phyloP scores from a whole-genome alignment of 2,797 vertebrate species.

The Microchirus variegatus region DNA sequence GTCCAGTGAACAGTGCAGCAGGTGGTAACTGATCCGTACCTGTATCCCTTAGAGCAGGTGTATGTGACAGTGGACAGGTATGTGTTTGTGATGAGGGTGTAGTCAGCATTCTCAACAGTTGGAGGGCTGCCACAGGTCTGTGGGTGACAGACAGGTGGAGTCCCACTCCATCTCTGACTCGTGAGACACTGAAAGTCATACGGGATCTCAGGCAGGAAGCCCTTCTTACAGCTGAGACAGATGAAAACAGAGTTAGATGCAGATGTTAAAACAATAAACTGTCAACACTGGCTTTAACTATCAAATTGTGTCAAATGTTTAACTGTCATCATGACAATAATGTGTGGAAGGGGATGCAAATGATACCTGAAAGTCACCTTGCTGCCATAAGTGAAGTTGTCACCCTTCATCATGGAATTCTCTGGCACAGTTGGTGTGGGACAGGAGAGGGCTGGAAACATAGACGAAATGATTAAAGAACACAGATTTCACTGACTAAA shows the following conservation, averaged over 20 bases:
- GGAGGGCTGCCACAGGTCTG: slow-evolving; percentile 86
- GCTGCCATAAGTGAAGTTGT: slow-evolving; percentile 90
- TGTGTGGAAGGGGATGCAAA: slow-evolving; percentile 46
- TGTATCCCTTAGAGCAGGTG: slow-evolving; percentile 89
- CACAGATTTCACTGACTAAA: too few species aligned
- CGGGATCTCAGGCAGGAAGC: slow-evolving; percentile 85
- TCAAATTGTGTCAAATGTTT: background rate
- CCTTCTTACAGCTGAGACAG: slow-evolving; percentile 86
- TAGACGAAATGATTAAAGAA: slow-evolving; percentile 4
- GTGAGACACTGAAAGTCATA: slow-evolving; percentile 88
- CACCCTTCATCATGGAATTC: slow-evolving; percentile 85
- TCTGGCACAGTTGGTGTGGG: slow-evolving; percentile 83
- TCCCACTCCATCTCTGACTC: slow-evolving; percentile 86
- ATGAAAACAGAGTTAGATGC: background rate
- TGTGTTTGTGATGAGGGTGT: slow-evolving; percentile 79
- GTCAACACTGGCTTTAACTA: background rate
- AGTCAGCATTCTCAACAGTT: slow-evolving; percentile 82
- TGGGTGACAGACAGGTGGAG: slow-evolving; percentile 86
- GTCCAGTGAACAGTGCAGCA: background rate
- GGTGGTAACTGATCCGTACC: slow-evolving; percentile 78
- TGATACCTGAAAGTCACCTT: slow-evolving; percentile 95
- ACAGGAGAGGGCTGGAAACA: slow-evolving; percentile 88
- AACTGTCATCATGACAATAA: background rate
- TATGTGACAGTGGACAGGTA: slow-evolving; percentile 89
- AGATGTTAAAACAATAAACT: background rate